Evolutionary conservation across 2,888 invertebrate genomes (phyloP).

Genomic region (Nemurella pictetii): DNA sequence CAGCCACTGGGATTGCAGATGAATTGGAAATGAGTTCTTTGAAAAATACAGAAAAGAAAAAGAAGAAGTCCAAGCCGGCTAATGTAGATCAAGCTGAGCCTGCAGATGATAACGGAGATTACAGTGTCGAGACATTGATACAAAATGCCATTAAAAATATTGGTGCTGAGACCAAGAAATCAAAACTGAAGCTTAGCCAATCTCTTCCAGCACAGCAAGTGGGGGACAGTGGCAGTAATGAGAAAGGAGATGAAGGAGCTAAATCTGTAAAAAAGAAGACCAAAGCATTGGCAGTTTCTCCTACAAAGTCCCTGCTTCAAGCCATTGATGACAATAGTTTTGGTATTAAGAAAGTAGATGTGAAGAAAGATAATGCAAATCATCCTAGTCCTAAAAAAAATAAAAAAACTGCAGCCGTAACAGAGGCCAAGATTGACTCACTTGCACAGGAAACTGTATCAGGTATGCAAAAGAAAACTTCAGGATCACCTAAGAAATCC

Average conservation of each 20-base stretch:
- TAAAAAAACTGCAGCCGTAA: too few species aligned
- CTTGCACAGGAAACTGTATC: too few species aligned
- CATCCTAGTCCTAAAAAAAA: too few species aligned
- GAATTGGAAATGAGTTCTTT: not conserved
- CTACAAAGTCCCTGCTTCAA: too few species aligned
- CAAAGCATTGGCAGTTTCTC: conserved; percentile 11
- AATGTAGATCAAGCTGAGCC: not conserved
- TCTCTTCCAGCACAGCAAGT: not conserved
- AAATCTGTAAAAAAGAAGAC: conserved; percentile 4
- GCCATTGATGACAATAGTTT: too few species aligned
- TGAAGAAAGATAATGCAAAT: too few species aligned
- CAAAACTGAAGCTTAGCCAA: not conserved
- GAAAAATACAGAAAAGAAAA: not conserved
- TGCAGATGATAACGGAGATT: not conserved
- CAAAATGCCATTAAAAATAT: not conserved
- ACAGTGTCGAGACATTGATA: not conserved
- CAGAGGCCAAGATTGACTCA: too few species aligned
- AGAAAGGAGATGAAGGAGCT: not conserved
- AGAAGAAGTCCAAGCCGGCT: not conserved
- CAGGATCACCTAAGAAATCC: too few species aligned
- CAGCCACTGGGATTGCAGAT: not conserved
- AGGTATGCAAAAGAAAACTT: too few species aligned
- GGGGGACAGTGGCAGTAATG: not conserved
- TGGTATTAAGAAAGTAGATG: not conserved
- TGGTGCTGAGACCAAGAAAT: not conserved